These are phyloP conservation scores for Brassicogethes aeneus DNA, from an alignment of 2,888 invertebrate species.

Conservation along the genomic window DNA sequence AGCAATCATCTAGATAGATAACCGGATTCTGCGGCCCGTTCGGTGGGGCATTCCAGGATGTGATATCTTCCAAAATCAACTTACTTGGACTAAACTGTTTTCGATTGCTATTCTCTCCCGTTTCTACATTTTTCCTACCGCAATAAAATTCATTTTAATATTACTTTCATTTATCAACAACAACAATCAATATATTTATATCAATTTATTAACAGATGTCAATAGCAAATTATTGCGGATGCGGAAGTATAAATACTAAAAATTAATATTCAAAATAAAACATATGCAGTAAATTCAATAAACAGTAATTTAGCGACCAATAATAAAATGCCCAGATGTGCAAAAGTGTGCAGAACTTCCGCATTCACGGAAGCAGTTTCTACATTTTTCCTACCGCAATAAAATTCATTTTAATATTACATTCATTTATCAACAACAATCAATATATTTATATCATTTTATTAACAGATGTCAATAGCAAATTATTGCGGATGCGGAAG, in stretches of 20 bases:
- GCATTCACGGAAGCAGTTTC: too few species aligned
- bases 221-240: too few species aligned
- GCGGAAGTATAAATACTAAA: too few species aligned
- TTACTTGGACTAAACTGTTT: constrained; percentile 17
- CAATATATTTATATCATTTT: not conserved
- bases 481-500: too few species aligned
- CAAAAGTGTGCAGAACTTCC: too few species aligned
- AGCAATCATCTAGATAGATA: constrained; percentile 19
- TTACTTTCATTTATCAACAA: not conserved
- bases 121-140: not conserved
- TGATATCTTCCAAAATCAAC: constrained; percentile 18
- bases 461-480: too few species aligned
- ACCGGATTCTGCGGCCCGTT: constrained; percentile 13
- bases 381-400: not conserved
- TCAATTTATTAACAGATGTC: too few species aligned
- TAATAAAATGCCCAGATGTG: too few species aligned
- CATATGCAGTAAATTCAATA: too few species aligned
- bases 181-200: not conserved
- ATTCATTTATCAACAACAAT: not conserved
- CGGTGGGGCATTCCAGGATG: constrained; percentile 12
- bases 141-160: not conserved
- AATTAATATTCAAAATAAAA: too few species aligned
- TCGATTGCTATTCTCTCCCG: not conserved
- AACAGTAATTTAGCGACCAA: too few species aligned
- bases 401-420: not conserved